Base-by-base conservation (phyloP, 2,888 invertebrate genomes). In the Hololepta plana region DNA sequence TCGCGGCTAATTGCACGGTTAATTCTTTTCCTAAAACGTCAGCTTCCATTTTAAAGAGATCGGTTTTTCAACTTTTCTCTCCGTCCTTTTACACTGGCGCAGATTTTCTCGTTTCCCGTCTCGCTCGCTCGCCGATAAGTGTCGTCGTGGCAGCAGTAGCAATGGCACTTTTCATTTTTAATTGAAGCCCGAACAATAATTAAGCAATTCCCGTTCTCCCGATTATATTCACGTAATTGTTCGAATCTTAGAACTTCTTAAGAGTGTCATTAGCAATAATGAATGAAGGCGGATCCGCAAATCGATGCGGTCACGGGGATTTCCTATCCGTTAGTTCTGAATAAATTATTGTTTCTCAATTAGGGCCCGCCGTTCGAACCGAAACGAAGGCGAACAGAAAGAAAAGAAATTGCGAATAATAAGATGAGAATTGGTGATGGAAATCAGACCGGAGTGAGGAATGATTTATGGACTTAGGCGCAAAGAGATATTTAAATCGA, bases 321-420 rank as follows among this genome's bases (percentile, higher is more conserved):
- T 36, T 43, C 38, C 41, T 33, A 37, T 42, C 46, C 47, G 45
- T 46, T 46, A 44, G 39, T 42, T 43, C 38, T 51, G 49, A 49
- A 51, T 51, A 51, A 51, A 49, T 51, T 49, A 51, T 51, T 47
- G 49, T 49, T 51, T 49, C 46, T 46, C 51, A 49, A 51, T 51
- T 49, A 51, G 49, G 38, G 38, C 37, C 34, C 29, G 32, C 36
- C 15, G 19, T 11, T 9, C 12, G 4, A n/a, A n/a, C n/a, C n/a
- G n/a, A n/a, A n/a, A n/a, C 22, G 15, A 11, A 7, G 12, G 23
- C 10, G 6, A 8, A 27, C 43, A 37, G 43, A 28, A 38, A 41
- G 45, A 38, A 44, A 45, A 44, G 46, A 43, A 45, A n/a, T n/a
- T n/a, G n/a, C n/a, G n/a, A n/a, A n/a, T n/a, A n/a, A n/a, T n/a